phyloP scores from a whole-genome alignment of 2,797 vertebrate species.

The Sebastiscus albofasciatus region DNA sequence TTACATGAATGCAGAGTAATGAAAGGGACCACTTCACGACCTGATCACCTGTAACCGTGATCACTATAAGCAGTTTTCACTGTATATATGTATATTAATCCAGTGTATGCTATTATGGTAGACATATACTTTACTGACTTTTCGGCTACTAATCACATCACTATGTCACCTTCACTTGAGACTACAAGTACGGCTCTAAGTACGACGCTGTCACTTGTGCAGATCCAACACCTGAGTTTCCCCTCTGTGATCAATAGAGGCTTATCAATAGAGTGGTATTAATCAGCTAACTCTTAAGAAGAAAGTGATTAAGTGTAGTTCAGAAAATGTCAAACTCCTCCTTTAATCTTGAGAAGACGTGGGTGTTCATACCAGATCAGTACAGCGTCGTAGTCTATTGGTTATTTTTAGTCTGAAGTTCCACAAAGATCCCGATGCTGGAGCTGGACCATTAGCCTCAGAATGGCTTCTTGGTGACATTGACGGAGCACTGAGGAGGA shows the following conservation, averaged over 20 bases:
- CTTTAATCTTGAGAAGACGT: background rate
- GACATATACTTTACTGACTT: background rate
- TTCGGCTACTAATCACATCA: background rate
- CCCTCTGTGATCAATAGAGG: no score
- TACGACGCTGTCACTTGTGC: background rate
- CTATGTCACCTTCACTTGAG: background rate
- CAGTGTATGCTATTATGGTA: background rate
- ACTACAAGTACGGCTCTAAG: background rate
- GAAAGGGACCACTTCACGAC: no score
- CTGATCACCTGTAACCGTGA: no score
- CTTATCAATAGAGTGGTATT: no score
- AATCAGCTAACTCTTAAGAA: background rate
- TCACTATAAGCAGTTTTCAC: no score
- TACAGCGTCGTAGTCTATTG: background rate
- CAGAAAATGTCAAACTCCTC: background rate
- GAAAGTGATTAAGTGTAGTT: background rate
- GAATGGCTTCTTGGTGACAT: slow-evolving; percentile 46
- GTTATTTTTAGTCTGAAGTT: slow-evolving; percentile 29
- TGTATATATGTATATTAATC: background rate
- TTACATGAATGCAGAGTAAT: no score
- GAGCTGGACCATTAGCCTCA: slow-evolving; percentile 43
- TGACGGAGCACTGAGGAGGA: slow-evolving; percentile 52
- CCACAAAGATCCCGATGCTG: slow-evolving; percentile 1
- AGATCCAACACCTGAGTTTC: no score
- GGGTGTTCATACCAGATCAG: background rate